Conservation (phyloP, 2,113 vertebrate genomes). For the Brachyhypopomus gauderio region DNA sequence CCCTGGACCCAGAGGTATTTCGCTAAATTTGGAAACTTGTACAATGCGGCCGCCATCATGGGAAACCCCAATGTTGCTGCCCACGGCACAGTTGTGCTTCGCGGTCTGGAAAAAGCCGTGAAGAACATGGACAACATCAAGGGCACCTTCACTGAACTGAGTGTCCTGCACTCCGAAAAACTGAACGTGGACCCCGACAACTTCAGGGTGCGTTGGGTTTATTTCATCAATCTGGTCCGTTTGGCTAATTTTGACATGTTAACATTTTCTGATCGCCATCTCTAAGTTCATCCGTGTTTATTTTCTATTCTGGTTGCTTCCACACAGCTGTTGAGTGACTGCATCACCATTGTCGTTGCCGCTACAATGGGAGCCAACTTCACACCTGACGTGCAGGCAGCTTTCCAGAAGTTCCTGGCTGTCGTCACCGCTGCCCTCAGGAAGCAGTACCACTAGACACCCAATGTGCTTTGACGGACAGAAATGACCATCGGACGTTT, state of each 20-base stretch:
- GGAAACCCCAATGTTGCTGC: slow-evolving; percentile 67
- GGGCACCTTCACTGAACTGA: slow-evolving; percentile 20
- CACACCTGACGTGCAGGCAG: slow-evolving; percentile 54
- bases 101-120: slow-evolving; percentile 25
- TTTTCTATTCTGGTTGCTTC: background rate
- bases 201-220: slow-evolving; percentile 53
- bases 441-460: slow-evolving; percentile 48
- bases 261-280: background rate
- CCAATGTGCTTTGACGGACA: slow-evolving; percentile 10
- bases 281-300: background rate
- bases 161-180: slow-evolving; percentile 53
- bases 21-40: slow-evolving; percentile 71
- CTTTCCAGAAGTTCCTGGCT: slow-evolving; percentile 58
- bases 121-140: slow-evolving; percentile 44
- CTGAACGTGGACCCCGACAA: slow-evolving; percentile 56
- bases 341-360: slow-evolving; percentile 39
- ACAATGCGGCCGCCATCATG: slow-evolving; percentile 68
- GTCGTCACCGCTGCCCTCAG: slow-evolving; percentile 14
- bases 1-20: slow-evolving; percentile 85
- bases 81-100: slow-evolving; percentile 40
- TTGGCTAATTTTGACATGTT: background rate
- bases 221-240: background rate
- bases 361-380: slow-evolving; percentile 32
- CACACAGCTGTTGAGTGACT: slow-evolving; percentile 53
- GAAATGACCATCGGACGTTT: background rate